Conservation (phyloP, 2,113 vertebrate species). For the Protobothrops flavoviridis region DNA sequence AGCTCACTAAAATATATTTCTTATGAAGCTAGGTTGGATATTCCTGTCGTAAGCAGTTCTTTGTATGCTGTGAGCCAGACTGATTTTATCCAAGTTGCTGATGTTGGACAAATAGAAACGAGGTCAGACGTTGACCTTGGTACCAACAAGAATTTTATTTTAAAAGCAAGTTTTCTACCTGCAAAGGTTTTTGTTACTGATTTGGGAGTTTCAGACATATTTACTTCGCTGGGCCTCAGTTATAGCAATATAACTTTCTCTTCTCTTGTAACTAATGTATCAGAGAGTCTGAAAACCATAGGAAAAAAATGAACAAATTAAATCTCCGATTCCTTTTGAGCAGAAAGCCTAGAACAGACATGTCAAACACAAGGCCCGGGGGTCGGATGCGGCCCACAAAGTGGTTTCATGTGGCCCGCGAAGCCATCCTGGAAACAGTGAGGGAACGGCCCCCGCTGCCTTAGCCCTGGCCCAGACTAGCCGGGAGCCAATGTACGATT, state of each 20-base stretch:
- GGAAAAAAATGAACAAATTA: not conserved
- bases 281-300: not conserved
- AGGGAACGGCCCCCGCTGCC: no score
- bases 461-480: no score
- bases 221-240: not conserved
- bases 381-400: no score
- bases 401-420: no score
- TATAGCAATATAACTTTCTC: not conserved
- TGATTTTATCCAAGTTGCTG: not conserved
- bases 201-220: not conserved
- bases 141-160: conserved; percentile 18
- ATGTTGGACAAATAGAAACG: not conserved
- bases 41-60: not conserved
- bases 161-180: not conserved
- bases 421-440: no score
- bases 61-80: not conserved
- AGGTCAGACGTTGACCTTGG: not conserved
- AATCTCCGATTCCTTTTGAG: not conserved
- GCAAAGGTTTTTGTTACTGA: not conserved
- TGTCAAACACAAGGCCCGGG: no score
- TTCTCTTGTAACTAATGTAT: not conserved
- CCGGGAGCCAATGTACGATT: no score
- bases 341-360: not conserved
- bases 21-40: not conserved
- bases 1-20: not conserved